Evolutionary conservation across 2,888 invertebrate species (phyloP), one percentile per base, ranked within the genome.

Genomic region (Geophilus truncorum): DNA sequence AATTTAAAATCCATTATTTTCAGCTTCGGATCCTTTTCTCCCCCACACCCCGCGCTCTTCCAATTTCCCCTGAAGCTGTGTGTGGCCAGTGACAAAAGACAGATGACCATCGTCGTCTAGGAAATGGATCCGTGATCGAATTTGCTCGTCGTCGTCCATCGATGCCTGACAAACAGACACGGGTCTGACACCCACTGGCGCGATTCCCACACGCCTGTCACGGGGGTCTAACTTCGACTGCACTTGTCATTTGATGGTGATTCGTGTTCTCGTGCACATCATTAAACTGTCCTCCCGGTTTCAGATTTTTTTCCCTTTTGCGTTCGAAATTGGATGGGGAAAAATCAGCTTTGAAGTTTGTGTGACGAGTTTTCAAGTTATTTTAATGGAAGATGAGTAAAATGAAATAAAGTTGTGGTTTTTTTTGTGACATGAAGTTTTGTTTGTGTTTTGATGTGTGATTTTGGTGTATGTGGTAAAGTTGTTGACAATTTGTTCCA

Each of bases 1-100:
- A 76, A 76, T 76, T 76, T 76, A 76, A 76, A 76, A 76, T 76
- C 76, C 76, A 76, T 76, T 76, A 25, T 76, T 57, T 57, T 57
- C 18, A 57, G 57, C 57, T 21, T 21, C 18, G 21, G 57, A 18
- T 21, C 18, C 57, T 21, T 9, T n/a, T 15, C 18, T 40, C 40
- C 40, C 40, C 40, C 40, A 40, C 10, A 15, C 15, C 40, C 15
- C 40, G 40, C 40, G n/a, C n/a, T n/a, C n/a, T 5, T 40, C 12
- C 3, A 40, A 40, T 40, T 40, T 40, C 40, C 40, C 9, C 40
- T 15, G 15, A 5, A 40, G 40, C 40, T 6, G 57, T 57, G 57
- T 18, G 57, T 57, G 57, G 57, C 18, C 57, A 57, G 57, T 57
- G 57, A 57, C 57, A 57, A 57, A 23, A 57, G 57, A 57, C 57